Percentiles rank a stretch among this genome's conserved stretches.
These are phyloP conservation scores for Neotragus pygmaeus DNA, from an alignment of 2,113 vertebrate genomes.

Conservation along the genomic window DNA sequence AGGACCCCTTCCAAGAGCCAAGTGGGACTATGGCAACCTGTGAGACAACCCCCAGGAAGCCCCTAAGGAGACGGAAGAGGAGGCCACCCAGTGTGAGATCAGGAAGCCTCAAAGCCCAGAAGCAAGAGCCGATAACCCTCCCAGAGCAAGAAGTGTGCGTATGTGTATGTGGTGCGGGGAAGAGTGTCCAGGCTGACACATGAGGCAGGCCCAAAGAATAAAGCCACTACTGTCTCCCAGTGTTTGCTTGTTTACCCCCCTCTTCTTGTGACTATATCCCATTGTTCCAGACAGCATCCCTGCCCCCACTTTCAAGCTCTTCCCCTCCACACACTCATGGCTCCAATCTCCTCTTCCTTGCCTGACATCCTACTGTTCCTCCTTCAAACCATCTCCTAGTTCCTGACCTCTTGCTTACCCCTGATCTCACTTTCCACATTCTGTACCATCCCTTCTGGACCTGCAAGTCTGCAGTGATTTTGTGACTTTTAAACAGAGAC, in stretches of 20 bases:
- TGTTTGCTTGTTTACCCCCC: constrained; percentile 58
- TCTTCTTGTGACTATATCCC: constrained; percentile 52
- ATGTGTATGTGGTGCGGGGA: background rate
- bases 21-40: background rate
- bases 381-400: background rate
- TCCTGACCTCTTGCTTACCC: background rate
- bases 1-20: background rate
- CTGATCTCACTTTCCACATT: background rate
- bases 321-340: background rate
- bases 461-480: background rate
- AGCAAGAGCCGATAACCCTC: background rate
- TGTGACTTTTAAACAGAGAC: background rate
- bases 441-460: background rate
- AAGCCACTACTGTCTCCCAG: constrained; percentile 61
- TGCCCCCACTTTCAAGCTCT: constrained; percentile 43
- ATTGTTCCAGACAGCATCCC: constrained; percentile 64
- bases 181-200: background rate
- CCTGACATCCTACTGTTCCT: background rate
- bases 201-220: constrained; percentile 55
- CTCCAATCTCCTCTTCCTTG: background rate
- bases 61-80: background rate
- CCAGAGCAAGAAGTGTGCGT: background rate
- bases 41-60: background rate
- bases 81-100: background rate
- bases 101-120: background rate